Conservation (phyloP, 2,113 vertebrate genomes). For the Anoplopoma fimbria region DNA sequence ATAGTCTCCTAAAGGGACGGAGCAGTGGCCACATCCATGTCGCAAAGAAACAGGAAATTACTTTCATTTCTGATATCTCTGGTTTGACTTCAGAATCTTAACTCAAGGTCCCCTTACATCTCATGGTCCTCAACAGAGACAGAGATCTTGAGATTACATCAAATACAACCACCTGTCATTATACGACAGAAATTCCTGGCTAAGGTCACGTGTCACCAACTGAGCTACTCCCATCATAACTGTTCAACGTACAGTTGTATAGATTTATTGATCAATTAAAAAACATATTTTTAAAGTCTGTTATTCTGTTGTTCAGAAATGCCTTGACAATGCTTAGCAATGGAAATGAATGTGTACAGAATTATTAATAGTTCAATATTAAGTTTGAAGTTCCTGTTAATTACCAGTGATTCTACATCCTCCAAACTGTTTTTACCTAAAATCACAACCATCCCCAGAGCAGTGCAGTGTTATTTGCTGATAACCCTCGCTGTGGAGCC, state of each 20-base stretch:
- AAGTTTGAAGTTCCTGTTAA: too few relatives aligned
- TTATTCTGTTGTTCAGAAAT: not conserved
- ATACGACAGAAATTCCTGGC: not conserved
- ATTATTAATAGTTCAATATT: not conserved
- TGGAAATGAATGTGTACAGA: not conserved
- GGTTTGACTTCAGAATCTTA: not conserved
- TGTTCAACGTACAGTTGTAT: not conserved
- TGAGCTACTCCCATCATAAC: too few relatives aligned
- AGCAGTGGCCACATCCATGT: too few relatives aligned
- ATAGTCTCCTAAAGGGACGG: too few relatives aligned
- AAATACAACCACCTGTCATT: not conserved
- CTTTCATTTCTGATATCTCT: too few relatives aligned
- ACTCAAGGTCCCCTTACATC: not conserved
- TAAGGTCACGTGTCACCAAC: not conserved
- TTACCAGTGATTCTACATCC: too few relatives aligned
- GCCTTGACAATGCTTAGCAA: not conserved
- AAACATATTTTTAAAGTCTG: not conserved
- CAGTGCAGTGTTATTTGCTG: conserved; percentile 20
- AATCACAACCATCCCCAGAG: not conserved
- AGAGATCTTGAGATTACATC: not conserved
- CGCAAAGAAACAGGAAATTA: too few relatives aligned
- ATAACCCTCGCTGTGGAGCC: not conserved
- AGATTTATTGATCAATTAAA: not conserved
- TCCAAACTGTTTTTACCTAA: not conserved
- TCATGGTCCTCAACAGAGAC: not conserved